Percentiles rank a stretch among this genome's conserved stretches.
These are phyloP conservation scores for Craniophora ligustri DNA, from an alignment of 2,888 invertebrate genomes.

Conservation along the genomic window DNA sequence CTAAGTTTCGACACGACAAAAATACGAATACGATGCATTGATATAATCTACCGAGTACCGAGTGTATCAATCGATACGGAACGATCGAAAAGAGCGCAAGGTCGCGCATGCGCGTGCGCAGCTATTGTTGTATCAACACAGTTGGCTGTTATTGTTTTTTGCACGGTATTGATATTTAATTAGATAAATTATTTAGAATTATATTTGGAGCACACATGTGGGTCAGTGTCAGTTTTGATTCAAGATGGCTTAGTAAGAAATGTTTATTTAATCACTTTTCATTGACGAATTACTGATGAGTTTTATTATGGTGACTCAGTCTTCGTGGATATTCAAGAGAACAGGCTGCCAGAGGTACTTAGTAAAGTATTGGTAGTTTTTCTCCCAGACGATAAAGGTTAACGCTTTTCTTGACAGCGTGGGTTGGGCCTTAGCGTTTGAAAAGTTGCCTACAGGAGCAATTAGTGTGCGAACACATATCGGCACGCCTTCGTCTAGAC, in stretches of 20 bases:
- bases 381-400: conserved; percentile 39
- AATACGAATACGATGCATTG: conserved; percentile 45
- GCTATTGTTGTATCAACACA: conserved; percentile 64
- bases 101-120: conserved; percentile 66
- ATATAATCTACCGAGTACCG: conserved; percentile 42
- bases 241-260: conserved; percentile 28
- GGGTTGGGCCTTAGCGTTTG: conserved; percentile 41
- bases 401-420: conserved; percentile 50
- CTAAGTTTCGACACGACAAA: conserved; percentile 41
- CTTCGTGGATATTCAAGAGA: conserved; percentile 4
- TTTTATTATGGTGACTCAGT: background rate
- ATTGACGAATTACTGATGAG: background rate
- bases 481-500: conserved; percentile 59
- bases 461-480: conserved; percentile 60
- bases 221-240: conserved; percentile 46
- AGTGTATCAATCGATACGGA: conserved; percentile 39
- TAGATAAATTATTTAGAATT: conserved; percentile 45
- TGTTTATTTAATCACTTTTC: conserved; percentile 8
- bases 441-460: conserved; percentile 60
- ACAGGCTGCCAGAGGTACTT: conserved; percentile 16
- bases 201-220: conserved; percentile 38
- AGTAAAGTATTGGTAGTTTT: conserved; percentile 31
- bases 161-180: conserved; percentile 49
- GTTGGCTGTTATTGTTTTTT: conserved; percentile 56
- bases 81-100: conserved; percentile 73